Percentiles rank a stretch among this genome's conserved stretches.
Evolutionary conservation across 1,140 invertebrate genomes (phyloP).

Genomic region (Bombus picipes): DNA sequence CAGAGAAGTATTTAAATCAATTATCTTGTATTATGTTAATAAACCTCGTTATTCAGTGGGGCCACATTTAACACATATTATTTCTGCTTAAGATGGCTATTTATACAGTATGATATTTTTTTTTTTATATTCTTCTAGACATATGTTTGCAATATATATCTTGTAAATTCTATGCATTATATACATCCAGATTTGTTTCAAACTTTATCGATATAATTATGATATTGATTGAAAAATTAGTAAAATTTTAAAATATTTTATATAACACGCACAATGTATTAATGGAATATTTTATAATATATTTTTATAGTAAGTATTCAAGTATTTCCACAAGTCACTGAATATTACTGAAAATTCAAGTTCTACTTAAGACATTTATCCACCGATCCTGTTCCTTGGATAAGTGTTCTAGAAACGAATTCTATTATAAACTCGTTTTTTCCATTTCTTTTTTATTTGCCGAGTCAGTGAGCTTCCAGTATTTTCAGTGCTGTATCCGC

Average conservation of each 20-base stretch:
- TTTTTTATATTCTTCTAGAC: too few relatives aligned
- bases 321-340: too few relatives aligned
- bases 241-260: background rate
- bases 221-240: fast-evolving
- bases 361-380: background rate
- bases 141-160: background rate
- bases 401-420: background rate
- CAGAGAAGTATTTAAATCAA: too few relatives aligned
- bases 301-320: too few relatives aligned
- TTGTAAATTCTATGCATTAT: background rate
- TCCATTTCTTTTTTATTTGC: background rate
- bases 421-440: background rate
- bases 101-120: too few relatives aligned
- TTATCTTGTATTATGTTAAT: too few relatives aligned
- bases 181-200: background rate
- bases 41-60: too few relatives aligned
- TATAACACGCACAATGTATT: background rate
- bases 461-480: slow-evolving; percentile 3
- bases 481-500: background rate
- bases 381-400: background rate
- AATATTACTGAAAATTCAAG: background rate
- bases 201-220: background rate
- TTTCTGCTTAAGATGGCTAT: too few relatives aligned
- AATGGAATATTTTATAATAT: too few relatives aligned
- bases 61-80: too few relatives aligned